Percentiles rank a stretch among this genome's conserved stretches.
phyloP scores from a whole-genome alignment of 2,113 vertebrate genomes.

The Fregata magnificens region DNA sequence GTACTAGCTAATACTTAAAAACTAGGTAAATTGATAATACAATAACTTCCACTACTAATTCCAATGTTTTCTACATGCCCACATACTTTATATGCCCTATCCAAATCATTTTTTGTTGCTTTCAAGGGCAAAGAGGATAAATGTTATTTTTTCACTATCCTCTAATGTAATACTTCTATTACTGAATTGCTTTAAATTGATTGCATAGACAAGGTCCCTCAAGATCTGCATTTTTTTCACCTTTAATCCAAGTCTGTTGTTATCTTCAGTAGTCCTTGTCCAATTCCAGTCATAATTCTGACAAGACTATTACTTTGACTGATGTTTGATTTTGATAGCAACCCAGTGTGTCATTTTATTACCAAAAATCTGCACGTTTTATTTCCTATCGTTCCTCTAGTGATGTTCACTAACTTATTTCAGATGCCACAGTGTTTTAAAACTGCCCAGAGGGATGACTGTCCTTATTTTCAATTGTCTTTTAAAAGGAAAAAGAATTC shows the following conservation, averaged over 20 bases:
- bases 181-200: background rate
- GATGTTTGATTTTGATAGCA: slow-evolving; percentile 20
- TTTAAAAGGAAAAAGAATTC: slow-evolving; percentile 48
- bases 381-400: slow-evolving; percentile 38
- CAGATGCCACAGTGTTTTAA: slow-evolving; percentile 36
- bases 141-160: background rate
- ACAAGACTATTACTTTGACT: slow-evolving; percentile 29
- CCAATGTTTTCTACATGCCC: background rate
- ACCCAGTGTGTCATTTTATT: background rate
- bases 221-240: background rate
- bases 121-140: background rate
- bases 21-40: background rate
- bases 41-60: background rate
- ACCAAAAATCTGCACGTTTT: slow-evolving; percentile 33
- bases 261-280: background rate
- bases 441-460: slow-evolving; percentile 41
- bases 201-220: background rate
- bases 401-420: slow-evolving; percentile 46
- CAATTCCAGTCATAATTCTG: background rate
- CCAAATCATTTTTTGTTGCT: background rate
- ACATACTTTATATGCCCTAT: background rate
- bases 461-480: slow-evolving; percentile 35
- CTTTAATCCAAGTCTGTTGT: background rate
- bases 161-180: background rate
- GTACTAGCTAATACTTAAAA: background rate